These are phyloP conservation scores for Drosophila hamatofila DNA, from an alignment of 2,888 invertebrate genomes.

Conservation along the genomic window DNA sequence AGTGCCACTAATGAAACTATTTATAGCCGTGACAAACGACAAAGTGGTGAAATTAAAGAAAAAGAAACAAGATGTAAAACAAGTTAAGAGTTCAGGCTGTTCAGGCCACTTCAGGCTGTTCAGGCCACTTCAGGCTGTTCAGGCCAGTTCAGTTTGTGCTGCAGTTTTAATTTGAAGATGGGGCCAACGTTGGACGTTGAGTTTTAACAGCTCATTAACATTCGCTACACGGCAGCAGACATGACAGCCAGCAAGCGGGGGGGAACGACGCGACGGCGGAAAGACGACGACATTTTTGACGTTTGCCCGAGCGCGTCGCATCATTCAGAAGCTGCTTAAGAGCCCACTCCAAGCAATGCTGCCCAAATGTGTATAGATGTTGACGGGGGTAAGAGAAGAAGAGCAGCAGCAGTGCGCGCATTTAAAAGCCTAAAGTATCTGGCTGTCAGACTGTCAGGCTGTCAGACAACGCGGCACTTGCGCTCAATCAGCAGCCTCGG, in stretches of 20 bases:
- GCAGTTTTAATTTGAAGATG: constrained; percentile 62
- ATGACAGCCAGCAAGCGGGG: constrained; percentile 29
- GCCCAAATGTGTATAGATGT: constrained; percentile 41
- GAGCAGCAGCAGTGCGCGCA: constrained; percentile 48
- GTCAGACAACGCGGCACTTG: constrained; percentile 73
- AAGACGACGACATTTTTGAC: constrained; percentile 59
- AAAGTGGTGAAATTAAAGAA: constrained; percentile 22
- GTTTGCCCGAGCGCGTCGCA: constrained; percentile 40
- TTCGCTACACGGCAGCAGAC: constrained; percentile 58
- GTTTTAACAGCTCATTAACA: constrained; percentile 76
- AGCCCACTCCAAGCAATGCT: constrained; percentile 57
- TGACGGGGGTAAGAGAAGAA: constrained; percentile 13
- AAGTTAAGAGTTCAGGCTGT: constrained; percentile 36
- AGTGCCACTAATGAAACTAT: constrained; percentile 63
- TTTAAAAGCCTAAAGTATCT: constrained; percentile 77
- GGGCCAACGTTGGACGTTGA: constrained; percentile 32
- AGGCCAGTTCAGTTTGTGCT: constrained; percentile 11
- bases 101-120: constrained; percentile 18
- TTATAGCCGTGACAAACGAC: constrained; percentile 59
- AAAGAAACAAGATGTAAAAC: constrained; percentile 20
- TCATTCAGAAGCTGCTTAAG: constrained; percentile 75
- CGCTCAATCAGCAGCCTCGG: constrained; percentile 66
- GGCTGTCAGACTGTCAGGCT: constrained; percentile 61
- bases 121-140: constrained; percentile 14
- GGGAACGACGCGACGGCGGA: neutral